Evolutionary conservation across 2,113 vertebrate species (phyloP).

Genomic region (Dolichotis patagonum): DNA sequence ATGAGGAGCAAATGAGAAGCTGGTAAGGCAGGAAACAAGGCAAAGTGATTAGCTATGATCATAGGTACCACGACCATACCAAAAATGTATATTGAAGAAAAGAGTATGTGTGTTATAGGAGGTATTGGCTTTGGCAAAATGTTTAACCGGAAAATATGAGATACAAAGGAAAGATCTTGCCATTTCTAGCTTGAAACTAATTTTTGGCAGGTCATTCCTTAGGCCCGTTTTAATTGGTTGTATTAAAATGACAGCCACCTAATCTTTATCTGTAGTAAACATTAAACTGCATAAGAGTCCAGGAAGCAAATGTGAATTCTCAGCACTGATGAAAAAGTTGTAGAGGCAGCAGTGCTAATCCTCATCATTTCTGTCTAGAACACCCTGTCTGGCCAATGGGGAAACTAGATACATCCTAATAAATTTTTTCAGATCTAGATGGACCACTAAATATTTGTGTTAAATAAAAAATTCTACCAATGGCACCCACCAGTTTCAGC

Average conservation of each 20-base stretch:
- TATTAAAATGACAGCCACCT: neutral
- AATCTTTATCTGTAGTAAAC: neutral
- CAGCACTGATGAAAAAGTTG: neutral
- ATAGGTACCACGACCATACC: neutral
- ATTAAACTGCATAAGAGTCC: neutral
- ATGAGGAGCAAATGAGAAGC: neutral
- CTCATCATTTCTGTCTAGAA: neutral
- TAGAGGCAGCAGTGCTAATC: neutral
- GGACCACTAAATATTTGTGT: neutral
- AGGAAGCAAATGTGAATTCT: neutral
- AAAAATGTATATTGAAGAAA: neutral
- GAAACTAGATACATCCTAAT: neutral
- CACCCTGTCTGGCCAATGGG: neutral
- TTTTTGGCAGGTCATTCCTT: neutral
- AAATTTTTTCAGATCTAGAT: neutral
- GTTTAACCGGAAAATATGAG: neutral
- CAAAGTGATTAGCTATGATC: neutral
- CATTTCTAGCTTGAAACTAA: neutral
- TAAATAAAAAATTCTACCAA: neutral
- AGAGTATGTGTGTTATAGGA: neutral
- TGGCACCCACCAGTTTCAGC: neutral
- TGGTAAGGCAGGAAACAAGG: neutral
- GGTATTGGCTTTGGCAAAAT: neutral
- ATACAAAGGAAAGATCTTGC: neutral
- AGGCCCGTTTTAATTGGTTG: neutral